Evolutionary conservation across 2,888 invertebrate species (phyloP).

Genomic region (Zaprionus bogoriensis): DNA sequence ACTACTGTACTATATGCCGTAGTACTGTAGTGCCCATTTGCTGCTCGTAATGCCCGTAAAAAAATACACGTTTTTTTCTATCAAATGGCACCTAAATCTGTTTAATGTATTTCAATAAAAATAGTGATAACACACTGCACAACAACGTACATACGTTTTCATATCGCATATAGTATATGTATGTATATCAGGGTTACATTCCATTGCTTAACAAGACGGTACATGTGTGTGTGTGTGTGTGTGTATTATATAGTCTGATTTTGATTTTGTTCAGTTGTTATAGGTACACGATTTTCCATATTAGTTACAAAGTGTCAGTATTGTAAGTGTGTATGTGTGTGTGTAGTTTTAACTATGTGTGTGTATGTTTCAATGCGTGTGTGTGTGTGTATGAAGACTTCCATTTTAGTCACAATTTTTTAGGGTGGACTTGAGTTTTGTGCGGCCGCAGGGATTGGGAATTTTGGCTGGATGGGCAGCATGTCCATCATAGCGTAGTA

Average conservation of each 20-base stretch:
- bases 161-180: conserved; percentile 8
- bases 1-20: background rate
- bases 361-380: conserved; percentile 17
- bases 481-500: conserved; percentile 13
- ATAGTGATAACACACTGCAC: conserved; percentile 45
- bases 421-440: conserved; percentile 13
- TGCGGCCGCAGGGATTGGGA: conserved; percentile 21
- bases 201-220: conserved; percentile 29
- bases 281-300: conserved; percentile 61
- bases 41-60: background rate
- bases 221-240: conserved; percentile 16
- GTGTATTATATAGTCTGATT: conserved; percentile 28
- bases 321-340: conserved; percentile 14
- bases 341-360: conserved; percentile 5
- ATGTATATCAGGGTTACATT: conserved; percentile 3
- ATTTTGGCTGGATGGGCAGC: conserved; percentile 28
- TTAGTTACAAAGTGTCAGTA: conserved; percentile 52
- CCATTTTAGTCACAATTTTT: conserved; percentile 17
- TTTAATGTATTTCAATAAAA: conserved; percentile 39
- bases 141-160: conserved; percentile 21
- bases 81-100: conserved; percentile 68
- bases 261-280: conserved; percentile 62
- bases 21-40: background rate
- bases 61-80: conserved; percentile 31
- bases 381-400: conserved; percentile 4